phyloP scores from a whole-genome alignment of 1,140 invertebrate genomes.

The Orussus abietinus region DNA sequence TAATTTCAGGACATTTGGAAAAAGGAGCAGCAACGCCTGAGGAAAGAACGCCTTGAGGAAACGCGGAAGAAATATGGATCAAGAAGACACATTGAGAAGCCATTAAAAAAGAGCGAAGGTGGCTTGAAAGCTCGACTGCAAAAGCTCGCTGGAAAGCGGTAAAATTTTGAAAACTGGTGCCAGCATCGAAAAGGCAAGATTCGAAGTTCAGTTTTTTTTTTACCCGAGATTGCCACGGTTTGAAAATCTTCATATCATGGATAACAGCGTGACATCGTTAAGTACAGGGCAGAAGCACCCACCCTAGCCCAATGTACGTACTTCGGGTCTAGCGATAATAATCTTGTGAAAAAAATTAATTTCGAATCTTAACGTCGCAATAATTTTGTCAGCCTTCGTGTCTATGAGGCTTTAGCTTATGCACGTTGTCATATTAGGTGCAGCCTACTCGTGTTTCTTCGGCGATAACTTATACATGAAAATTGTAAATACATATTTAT shows the following conservation, averaged over 20 bases:
- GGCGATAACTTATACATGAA: constrained; percentile 4
- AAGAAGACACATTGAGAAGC: constrained; percentile 55
- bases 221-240: not conserved
- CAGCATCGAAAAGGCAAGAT: not conserved
- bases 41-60: constrained; percentile 71
- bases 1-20: constrained; percentile 79
- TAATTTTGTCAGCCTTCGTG: not conserved
- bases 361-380: not conserved
- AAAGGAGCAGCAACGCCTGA: constrained; percentile 81
- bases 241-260: not conserved
- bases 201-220: not conserved
- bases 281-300: not conserved
- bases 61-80: constrained; percentile 62
- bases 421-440: no score
- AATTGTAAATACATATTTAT: constrained; percentile 12
- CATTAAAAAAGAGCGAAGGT: constrained; percentile 58
- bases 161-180: constrained; percentile 7
- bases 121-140: constrained; percentile 62
- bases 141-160: constrained; percentile 50
- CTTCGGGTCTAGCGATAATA: not conserved
- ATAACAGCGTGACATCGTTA: not conserved
- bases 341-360: not conserved
- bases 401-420: no score
- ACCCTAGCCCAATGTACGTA: not conserved
- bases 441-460: no score